Conservation (phyloP, 2,113 vertebrate species). For the Pelusios castaneus region DNA sequence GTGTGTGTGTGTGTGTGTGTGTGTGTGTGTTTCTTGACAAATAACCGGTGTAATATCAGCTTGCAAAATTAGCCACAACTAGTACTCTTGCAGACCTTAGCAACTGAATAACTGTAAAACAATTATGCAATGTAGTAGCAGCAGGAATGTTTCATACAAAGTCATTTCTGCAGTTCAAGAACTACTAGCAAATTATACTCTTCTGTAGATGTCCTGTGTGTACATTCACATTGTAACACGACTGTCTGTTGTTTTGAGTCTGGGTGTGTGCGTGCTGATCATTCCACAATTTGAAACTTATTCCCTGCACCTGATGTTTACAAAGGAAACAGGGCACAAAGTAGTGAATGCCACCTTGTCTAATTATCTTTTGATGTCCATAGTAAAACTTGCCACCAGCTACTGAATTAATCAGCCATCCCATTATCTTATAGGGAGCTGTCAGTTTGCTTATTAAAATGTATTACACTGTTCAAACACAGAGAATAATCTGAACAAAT, state of each 20-base stretch:
- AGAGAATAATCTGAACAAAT: not conserved
- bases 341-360: not conserved
- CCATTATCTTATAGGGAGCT: slow-evolving; percentile 10
- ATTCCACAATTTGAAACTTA: not conserved
- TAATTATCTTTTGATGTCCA: slow-evolving; percentile 19
- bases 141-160: slow-evolving; percentile 44
- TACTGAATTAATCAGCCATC: slow-evolving; percentile 35
- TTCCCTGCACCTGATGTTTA: not conserved
- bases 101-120: slow-evolving; percentile 75
- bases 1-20: not conserved
- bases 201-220: not conserved
- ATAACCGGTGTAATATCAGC: slow-evolving; percentile 79
- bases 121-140: slow-evolving; percentile 72
- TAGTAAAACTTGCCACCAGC: slow-evolving; percentile 14
- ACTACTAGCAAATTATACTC: slow-evolving; percentile 20
- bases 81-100: slow-evolving; percentile 61
- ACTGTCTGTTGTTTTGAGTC: not conserved
- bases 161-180: slow-evolving; percentile 23
- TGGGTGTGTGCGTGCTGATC: accelerated
- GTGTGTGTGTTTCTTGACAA: slow-evolving; percentile 70
- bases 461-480: not conserved
- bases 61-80: slow-evolving; percentile 77
- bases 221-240: not conserved
- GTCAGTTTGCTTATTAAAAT: slow-evolving; percentile 28
- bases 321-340: not conserved